Percentiles rank a stretch among this genome's conserved stretches.
Conservation (phyloP, 2,888 invertebrate species). For the Amphimallon solstitiale region DNA sequence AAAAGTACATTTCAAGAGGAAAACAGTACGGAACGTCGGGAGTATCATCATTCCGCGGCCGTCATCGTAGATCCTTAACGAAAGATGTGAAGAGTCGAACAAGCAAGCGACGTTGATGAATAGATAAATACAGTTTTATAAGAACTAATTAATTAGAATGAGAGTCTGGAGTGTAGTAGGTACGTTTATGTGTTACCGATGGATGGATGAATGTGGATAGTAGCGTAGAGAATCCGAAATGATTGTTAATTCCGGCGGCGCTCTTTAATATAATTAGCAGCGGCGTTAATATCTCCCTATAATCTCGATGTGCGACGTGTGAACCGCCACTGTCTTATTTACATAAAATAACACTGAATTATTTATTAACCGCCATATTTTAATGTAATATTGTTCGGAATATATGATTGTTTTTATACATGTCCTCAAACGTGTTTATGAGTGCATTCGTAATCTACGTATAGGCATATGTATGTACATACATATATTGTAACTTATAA, state of each 20-base stretch:
- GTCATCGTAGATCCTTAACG: background rate
- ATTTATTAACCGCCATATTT: slow-evolving; percentile 42
- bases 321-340: slow-evolving; percentile 47
- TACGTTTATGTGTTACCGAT: slow-evolving; percentile 34
- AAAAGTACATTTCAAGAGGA: background rate
- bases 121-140: slow-evolving; percentile 37
- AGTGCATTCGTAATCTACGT: too few relatives aligned
- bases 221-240: slow-evolving; percentile 36
- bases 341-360: slow-evolving; percentile 53
- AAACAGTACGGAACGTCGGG: slow-evolving; percentile 13
- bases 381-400: too few relatives aligned
- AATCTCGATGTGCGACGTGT: slow-evolving; percentile 50
- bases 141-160: slow-evolving; percentile 37
- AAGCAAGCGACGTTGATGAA: slow-evolving; percentile 25
- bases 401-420: too few relatives aligned
- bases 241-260: slow-evolving; percentile 37
- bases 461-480: too few relatives aligned
- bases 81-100: slow-evolving; percentile 18
- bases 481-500: background rate
- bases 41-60: slow-evolving; percentile 3
- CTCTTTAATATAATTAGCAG: slow-evolving; percentile 39
- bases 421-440: too few relatives aligned
- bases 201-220: slow-evolving; percentile 10
- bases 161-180: background rate
- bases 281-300: slow-evolving; percentile 38